Percentiles rank a stretch among this genome's conserved stretches.
These are phyloP conservation scores for Callitettix versicolor DNA, from an alignment of 1,140 invertebrate species.

Conservation along the genomic window DNA sequence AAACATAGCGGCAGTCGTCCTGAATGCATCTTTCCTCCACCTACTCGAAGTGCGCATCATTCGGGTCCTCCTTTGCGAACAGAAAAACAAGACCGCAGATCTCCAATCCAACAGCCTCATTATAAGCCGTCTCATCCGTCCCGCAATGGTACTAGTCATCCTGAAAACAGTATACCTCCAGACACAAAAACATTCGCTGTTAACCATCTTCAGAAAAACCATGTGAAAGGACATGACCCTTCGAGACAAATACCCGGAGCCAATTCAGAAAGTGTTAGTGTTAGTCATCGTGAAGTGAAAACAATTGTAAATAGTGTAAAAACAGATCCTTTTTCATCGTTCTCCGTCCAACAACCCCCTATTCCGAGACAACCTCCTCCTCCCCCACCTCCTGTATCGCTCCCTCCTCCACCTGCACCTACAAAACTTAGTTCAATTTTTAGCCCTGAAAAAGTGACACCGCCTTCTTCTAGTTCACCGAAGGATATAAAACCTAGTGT, in stretches of 20 bases:
- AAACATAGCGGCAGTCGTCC: slow-evolving; percentile 25
- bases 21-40: slow-evolving; percentile 12
- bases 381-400: slow-evolving; percentile 19
- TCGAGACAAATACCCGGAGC: background rate
- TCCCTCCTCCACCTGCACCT: slow-evolving; percentile 18
- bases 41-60: slow-evolving; percentile 20
- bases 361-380: slow-evolving; percentile 15
- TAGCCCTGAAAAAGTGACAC: slow-evolving; percentile 39
- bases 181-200: background rate
- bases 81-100: slow-evolving; percentile 24
- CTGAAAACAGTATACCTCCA: background rate
- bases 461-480: slow-evolving; percentile 25
- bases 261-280: too few species aligned
- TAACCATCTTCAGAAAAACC: background rate
- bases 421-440: slow-evolving; percentile 32
- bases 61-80: slow-evolving; percentile 19
- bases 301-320: too few species aligned
- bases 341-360: slow-evolving; percentile 10
- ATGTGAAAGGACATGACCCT: background rate
- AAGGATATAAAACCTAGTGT: slow-evolving; percentile 23
- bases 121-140: background rate
- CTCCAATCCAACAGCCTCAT: background rate
- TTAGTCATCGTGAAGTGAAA: too few species aligned
- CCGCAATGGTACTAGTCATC: background rate
- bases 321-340: background rate